Base-by-base conservation (phyloP, 2,797 vertebrate genomes). In the Anguilla anguilla region DNA sequence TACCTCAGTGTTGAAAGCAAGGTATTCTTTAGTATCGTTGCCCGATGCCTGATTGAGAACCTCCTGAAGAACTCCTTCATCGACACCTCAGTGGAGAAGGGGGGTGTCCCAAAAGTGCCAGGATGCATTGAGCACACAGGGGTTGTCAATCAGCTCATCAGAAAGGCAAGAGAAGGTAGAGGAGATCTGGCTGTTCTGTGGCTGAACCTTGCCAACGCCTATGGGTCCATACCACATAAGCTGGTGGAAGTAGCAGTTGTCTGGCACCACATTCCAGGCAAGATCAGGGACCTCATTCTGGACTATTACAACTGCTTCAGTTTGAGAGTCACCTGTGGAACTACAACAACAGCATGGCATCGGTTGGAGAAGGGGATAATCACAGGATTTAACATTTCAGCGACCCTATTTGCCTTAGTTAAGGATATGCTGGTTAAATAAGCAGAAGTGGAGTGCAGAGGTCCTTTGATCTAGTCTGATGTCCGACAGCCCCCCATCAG, bases 231-330 rank as follows among this genome's bases (percentile, higher is more conserved):
- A 43, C 39, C 39, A 43, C 39, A 43, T 43, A 43, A 43, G 39
- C 39, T 43, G 39, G 39, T 43, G 39, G 39, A 43, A 43, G 39
- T 43, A 43, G 39, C 39, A 43, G 39, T 86, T 17, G 51, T 46
- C 61, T 25, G 25, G 25, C 64, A 86, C 25, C 46, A 86, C 31
- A 49, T 86, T 49, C 46, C 39, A 46, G 25, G 6, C 61, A 67
- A 67, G 64, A 86, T 43, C 39, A 43, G 39, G 39, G 39, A 43
- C 39, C 39, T 43, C 39, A 43, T 43, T 43, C 39, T 43, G 39
- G 17, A 85, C 43, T 85, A 85, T 28, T 85, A 85, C 39, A 67
- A 55, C 17, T 46, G n/a, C 64, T 51, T 86, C 64, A 86, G 39
- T 28, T 35, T 67, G 64, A 85, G 31, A 49, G 25, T 43, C 5